These are phyloP conservation scores for Tenualosa thibaudeaui DNA, from an alignment of 2,797 vertebrate species.

Conservation along the genomic window DNA sequence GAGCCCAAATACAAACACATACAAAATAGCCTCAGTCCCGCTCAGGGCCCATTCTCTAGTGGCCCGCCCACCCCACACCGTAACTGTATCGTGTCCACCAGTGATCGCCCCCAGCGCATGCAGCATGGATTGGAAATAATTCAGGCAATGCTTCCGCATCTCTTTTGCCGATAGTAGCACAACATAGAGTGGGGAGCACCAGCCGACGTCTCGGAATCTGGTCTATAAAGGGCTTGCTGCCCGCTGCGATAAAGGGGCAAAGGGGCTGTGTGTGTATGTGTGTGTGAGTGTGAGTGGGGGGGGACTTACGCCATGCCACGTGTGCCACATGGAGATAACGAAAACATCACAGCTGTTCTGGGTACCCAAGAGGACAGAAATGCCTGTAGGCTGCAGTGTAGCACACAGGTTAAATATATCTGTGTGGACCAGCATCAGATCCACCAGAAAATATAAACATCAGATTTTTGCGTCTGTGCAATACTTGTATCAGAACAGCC, in stretches of 20 bases:
- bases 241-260: neutral
- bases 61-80: neutral
- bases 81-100: neutral
- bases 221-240: neutral
- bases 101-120: no score
- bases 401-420: slow-evolving; percentile 11
- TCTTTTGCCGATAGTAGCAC: neutral
- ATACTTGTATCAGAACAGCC: neutral
- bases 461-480: neutral
- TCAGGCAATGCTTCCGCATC: neutral
- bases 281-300: neutral
- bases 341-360: slow-evolving; percentile 6
- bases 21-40: neutral
- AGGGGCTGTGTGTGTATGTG: neutral
- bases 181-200: neutral
- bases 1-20: neutral
- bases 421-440: neutral
- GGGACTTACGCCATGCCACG: neutral
- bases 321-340: neutral
- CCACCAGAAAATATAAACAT: neutral
- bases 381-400: neutral
- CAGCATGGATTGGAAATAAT: slow-evolving; percentile 17
- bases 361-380: neutral
- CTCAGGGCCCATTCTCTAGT: neutral
- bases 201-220: neutral